Conservation (phyloP, 2,888 invertebrate genomes). For the Tridacna crocea region DNA sequence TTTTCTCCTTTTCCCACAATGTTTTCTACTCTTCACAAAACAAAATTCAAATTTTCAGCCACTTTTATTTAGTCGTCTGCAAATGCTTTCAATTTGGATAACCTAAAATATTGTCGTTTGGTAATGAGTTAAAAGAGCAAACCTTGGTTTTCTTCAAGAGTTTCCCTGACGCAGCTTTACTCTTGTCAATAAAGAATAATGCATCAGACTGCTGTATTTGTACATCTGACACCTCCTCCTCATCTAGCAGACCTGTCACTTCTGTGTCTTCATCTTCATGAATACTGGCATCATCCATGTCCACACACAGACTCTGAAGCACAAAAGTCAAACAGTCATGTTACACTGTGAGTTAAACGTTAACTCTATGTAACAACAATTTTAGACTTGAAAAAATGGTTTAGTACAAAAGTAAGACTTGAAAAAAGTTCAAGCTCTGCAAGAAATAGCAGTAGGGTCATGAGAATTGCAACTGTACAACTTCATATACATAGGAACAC, state of each 20-base stretch:
- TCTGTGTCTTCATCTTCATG: not conserved
- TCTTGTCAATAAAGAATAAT: slow-evolving; percentile 1
- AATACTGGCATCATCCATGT: not conserved
- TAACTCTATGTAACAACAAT: not conserved
- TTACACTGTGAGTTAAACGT: not conserved
- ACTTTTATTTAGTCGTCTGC: not conserved
- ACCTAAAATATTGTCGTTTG: too few relatives aligned
- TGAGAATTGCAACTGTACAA: too few relatives aligned
- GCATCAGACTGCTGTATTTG: not conserved
- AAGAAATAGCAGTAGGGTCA: too few relatives aligned
- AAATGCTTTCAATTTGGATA: not conserved
- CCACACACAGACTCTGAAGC: not conserved
- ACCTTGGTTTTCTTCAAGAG: too few relatives aligned
- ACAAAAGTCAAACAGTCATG: not conserved
- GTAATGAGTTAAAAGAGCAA: too few relatives aligned
- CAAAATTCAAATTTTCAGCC: too few relatives aligned
- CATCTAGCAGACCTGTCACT: not conserved
- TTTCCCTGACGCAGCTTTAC: too few relatives aligned
- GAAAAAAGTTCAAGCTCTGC: too few relatives aligned
- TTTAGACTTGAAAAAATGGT: not conserved
- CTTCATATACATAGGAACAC: too few relatives aligned
- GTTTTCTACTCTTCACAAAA: not conserved
- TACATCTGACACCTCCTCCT: not conserved
- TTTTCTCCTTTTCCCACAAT: not conserved
- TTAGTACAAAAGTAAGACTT: too few relatives aligned